Evolutionary conservation across 2,797 vertebrate genomes (phyloP).

Genomic region (Peromyscus eremicus): DNA sequence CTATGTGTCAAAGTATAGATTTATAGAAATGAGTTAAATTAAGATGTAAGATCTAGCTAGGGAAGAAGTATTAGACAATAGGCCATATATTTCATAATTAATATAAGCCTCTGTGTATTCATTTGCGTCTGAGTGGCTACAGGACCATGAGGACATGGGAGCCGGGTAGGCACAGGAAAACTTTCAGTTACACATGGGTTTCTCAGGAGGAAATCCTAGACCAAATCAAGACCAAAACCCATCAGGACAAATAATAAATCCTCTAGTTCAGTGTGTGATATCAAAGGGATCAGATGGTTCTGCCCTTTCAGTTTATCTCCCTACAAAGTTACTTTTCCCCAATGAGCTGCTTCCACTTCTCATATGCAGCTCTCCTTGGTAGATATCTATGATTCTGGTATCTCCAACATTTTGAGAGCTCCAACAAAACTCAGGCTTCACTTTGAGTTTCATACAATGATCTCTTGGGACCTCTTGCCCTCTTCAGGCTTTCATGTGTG

Average conservation of each 20-base stretch:
- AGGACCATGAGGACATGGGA: no score
- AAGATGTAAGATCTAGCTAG: no score
- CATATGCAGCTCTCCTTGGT: neutral
- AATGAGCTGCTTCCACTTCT: neutral
- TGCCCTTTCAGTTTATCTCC: neutral
- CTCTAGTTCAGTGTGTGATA: neutral
- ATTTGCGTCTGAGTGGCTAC: no score
- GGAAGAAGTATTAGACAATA: no score
- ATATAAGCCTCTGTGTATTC: neutral
- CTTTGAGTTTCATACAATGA: neutral
- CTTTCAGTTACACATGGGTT: neutral
- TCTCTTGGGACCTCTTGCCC: neutral
- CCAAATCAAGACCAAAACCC: neutral
- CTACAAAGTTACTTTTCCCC: neutral
- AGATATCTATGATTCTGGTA: neutral
- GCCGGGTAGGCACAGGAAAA: no score
- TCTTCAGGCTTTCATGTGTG: neutral
- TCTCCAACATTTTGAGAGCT: neutral
- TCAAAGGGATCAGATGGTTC: neutral
- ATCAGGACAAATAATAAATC: neutral
- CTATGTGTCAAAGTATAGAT: no score
- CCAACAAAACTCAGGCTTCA: neutral
- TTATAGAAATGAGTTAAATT: no score
- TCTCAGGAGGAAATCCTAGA: neutral
- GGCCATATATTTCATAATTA: no score